Base-by-base conservation (phyloP, 2,888 invertebrate genomes). In the Toxonevra muliebris region DNA sequence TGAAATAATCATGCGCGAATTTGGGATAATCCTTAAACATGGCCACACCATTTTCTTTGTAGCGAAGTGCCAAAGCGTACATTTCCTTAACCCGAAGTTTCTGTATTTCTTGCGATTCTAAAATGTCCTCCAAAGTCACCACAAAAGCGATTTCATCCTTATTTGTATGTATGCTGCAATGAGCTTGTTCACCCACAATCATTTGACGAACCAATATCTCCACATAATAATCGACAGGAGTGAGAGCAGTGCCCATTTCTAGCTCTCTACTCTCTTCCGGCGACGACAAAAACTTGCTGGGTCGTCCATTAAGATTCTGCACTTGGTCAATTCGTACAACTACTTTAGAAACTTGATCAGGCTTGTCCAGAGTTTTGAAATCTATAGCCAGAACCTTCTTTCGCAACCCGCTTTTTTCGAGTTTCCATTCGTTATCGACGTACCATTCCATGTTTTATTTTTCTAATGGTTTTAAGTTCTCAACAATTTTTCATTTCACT, bases 1-100 rank as follows among this genome's bases (percentile, higher is more conserved):
- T 89, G 81, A 94, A 96, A 75, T 89, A 88, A 70, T 87, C 85
- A 75, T 93, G 94, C 0, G 94, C 93, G 80, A 93, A 92, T 11
- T 86, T 85, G 62, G 89, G 88, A 70, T 88, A 88, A 1, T 86
- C 79, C 78, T 90, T 90, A 71, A 92, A 93, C 70, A 93, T 86
- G 42, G 87, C 81, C 0, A 92, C 90, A 1, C 88, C 88, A 69
- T 84, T 85, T 43, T 83, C 80, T 73, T 88, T 88, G 66, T 87
- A 87, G 10, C 81, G 79, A 19, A 80, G 71, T 0, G 88, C 87
- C 70, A 87, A 73, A 9, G 80, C 73, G 68, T 81, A 84, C 71
- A 87, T 86, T 72, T 86, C 82, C 1, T 74, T 68, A 0, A 86
- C 84, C 40, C 73, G 77, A 74, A 87, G 82, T 63, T 87, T 81